phyloP scores from a whole-genome alignment of 2,888 invertebrate genomes.

The Adelognathus sp. region DNA sequence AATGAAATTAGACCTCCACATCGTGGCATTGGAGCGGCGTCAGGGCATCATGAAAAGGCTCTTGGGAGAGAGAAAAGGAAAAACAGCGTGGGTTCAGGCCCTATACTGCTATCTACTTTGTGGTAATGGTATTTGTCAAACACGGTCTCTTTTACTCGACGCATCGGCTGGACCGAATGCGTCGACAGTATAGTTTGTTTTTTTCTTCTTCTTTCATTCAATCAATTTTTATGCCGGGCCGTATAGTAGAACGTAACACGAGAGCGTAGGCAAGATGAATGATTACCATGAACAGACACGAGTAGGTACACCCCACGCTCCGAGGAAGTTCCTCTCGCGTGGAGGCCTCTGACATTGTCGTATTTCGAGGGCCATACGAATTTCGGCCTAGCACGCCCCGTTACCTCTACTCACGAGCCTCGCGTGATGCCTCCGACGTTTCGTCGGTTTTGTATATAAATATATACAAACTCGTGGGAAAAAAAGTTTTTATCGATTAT shows the following conservation, averaged over 20 bases:
- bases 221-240: background rate
- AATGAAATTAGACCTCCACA: conserved; percentile 22
- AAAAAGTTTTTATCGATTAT: background rate
- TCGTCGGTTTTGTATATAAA: background rate
- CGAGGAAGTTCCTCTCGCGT: conserved; percentile 1
- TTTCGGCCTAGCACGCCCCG: conserved; percentile 1
- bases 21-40: background rate
- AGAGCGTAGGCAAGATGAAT: conserved; percentile 19
- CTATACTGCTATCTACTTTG: background rate
- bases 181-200: background rate
- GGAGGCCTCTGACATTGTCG: conserved; percentile 1
- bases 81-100: conserved; percentile 21
- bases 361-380: conserved; percentile 17
- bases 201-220: background rate
- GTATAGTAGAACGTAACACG: background rate
- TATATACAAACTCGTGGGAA: background rate
- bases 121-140: conserved; percentile 10
- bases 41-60: background rate
- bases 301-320: conserved; percentile 5
- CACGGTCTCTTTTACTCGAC: background rate
- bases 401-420: background rate
- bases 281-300: conserved; percentile 10
- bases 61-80: background rate
- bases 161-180: background rate
- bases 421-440: background rate